phyloP scores from a whole-genome alignment of 2,113 vertebrate genomes.

The Hyperopisus bebe region DNA sequence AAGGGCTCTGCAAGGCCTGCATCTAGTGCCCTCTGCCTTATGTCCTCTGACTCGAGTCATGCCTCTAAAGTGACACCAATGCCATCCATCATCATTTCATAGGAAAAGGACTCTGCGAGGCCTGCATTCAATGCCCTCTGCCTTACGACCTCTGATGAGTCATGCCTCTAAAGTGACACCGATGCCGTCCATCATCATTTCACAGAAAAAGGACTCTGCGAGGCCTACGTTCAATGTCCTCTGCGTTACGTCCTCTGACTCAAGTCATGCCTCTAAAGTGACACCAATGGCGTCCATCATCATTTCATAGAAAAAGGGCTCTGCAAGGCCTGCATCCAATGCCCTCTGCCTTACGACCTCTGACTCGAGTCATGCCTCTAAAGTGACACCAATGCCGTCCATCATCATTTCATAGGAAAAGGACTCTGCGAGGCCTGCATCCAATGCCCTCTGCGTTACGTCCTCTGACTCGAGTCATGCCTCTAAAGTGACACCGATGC shows the following conservation, averaged over 20 bases:
- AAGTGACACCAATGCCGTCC: constrained; percentile 12
- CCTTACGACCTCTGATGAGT: no score
- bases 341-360: constrained; percentile 26
- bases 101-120: constrained; percentile 25
- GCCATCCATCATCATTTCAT: constrained; percentile 38
- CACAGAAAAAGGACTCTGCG: constrained; percentile 24
- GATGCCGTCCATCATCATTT: constrained; percentile 38
- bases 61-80: neutral
- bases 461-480: constrained; percentile 22
- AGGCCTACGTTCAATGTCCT: constrained; percentile 22
- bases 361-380: constrained; percentile 20
- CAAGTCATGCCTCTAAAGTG: neutral
- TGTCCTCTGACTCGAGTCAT: constrained; percentile 21
- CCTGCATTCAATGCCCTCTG: no score
- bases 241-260: constrained; percentile 28
- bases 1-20: constrained; percentile 29
- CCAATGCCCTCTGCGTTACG: constrained; percentile 25
- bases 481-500: neutral
- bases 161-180: constrained; percentile 7
- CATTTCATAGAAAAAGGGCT: constrained; percentile 31
- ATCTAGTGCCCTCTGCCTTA: constrained; percentile 22
- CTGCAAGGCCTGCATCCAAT: constrained; percentile 27
- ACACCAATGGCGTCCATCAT: constrained; percentile 31
- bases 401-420: constrained; percentile 39
- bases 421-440: constrained; percentile 25